Evolutionary conservation across 2,797 vertebrate genomes (phyloP).

Genomic region (Crocidura indochinensis): DNA sequence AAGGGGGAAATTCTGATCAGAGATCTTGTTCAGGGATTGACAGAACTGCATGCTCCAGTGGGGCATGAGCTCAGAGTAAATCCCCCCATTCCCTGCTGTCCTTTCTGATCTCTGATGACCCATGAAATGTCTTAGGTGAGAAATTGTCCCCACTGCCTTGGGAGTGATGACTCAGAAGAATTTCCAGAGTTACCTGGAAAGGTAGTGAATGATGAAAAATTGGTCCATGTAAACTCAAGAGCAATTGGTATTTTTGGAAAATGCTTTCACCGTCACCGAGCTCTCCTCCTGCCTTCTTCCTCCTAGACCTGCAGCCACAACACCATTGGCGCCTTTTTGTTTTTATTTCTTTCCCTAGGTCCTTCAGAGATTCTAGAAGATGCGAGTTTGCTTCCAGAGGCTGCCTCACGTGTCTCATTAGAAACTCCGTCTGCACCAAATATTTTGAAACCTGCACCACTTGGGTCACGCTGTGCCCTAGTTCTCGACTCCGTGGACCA

Average conservation of each 20-base stretch:
- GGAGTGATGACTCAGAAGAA: not conserved
- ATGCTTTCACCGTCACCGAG: not conserved
- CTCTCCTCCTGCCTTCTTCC: conserved; percentile 30
- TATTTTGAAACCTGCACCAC: not conserved
- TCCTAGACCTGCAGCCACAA: not conserved
- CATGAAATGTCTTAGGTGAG: too few relatives aligned
- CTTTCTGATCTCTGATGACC: too few relatives aligned
- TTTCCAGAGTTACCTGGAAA: not conserved
- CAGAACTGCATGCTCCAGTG: not conserved
- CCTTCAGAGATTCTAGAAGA: not conserved
- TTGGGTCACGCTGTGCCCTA: not conserved
- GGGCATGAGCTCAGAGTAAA: not conserved
- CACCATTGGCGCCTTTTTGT: not conserved
- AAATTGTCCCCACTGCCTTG: too few relatives aligned
- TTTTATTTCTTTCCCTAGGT: not conserved
- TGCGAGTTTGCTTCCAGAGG: conserved; percentile 5
- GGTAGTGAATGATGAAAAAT: not conserved
- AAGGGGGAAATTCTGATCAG: not conserved
- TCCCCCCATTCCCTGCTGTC: accelerated
- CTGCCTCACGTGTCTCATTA: not conserved
- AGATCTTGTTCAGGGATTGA: not conserved
- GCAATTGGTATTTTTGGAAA: not conserved
- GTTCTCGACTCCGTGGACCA: conserved; percentile 17
- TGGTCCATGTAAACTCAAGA: not conserved
- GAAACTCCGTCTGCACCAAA: not conserved